phyloP scores from a whole-genome alignment of 2,113 vertebrate genomes.

The Grus americana region DNA sequence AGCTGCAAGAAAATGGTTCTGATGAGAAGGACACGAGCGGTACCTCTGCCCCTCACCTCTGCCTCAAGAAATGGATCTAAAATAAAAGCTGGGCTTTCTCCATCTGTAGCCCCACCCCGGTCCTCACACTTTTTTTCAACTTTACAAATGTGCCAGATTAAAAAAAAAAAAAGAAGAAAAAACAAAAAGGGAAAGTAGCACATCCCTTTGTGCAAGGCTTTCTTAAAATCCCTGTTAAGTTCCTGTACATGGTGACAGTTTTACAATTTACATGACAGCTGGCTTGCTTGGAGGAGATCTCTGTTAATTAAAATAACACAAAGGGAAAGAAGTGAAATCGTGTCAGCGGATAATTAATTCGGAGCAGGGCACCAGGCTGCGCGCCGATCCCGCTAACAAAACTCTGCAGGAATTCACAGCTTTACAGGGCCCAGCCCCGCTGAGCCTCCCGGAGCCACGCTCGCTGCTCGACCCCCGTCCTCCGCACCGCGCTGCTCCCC shows the following conservation, averaged over 20 bases:
- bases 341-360: slow-evolving; percentile 79
- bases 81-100: background rate
- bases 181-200: slow-evolving; percentile 4
- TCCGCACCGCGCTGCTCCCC: background rate
- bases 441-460: background rate
- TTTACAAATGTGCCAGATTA: slow-evolving; percentile 19
- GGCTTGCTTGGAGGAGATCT: slow-evolving; percentile 80
- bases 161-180: background rate
- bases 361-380: slow-evolving; percentile 60
- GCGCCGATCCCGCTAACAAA: slow-evolving; percentile 46
- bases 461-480: accelerated
- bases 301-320: slow-evolving; percentile 82
- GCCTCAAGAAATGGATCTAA: background rate
- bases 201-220: slow-evolving; percentile 51
- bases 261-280: slow-evolving; percentile 80
- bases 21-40: background rate
- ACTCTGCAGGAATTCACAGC: slow-evolving; percentile 60
- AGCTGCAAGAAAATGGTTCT: background rate
- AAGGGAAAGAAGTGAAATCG: slow-evolving; percentile 68
- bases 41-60: background rate
- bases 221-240: slow-evolving; percentile 64
- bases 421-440: background rate
- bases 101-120: background rate
- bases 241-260: slow-evolving; percentile 75
- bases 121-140: background rate